phyloP scores from a whole-genome alignment of 2,113 vertebrate species.

The Misgurnus anguillicaudatus region DNA sequence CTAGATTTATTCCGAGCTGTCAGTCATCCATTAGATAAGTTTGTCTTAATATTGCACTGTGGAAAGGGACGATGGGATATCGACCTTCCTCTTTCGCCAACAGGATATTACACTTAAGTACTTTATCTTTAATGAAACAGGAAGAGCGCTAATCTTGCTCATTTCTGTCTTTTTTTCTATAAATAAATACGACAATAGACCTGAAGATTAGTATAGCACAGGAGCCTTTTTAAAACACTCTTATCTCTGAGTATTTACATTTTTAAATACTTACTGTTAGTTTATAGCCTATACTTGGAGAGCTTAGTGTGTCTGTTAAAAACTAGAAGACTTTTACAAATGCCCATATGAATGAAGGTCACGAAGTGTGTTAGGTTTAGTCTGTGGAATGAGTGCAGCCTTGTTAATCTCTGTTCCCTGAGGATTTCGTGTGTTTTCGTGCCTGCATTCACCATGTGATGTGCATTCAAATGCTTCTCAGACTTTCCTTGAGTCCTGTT shows the following conservation, averaged over 20 bases:
- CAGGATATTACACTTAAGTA: conserved; percentile 12
- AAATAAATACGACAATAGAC: conserved; percentile 1
- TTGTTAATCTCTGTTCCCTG: conserved; percentile 1
- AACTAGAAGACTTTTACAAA: background rate
- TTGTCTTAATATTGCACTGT: conserved; percentile 9
- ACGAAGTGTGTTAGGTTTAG: background rate
- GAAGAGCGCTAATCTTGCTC: conserved; percentile 20
- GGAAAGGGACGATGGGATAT: conserved; percentile 23
- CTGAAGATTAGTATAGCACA: background rate
- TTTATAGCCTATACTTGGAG: background rate
- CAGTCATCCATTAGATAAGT: conserved; percentile 14
- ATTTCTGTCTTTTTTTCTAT: conserved; percentile 7
- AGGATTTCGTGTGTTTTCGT: background rate
- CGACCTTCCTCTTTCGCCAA: conserved; percentile 19
- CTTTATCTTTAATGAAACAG: conserved; percentile 9
- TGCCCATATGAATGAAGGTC: conserved; percentile 4
- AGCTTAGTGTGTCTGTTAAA: background rate
- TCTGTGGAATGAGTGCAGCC: background rate
- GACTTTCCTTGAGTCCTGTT: conserved; percentile 23
- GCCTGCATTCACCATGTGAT: conserved; percentile 55
- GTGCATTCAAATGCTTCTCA: conserved; percentile 25
- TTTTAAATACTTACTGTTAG: background rate
- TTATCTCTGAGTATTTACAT: background rate
- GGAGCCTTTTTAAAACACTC: background rate
- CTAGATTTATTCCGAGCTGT: conserved; percentile 48